Evolutionary conservation across 1,140 invertebrate species (phyloP).

Genomic region (Drosophila rhopaloa): DNA sequence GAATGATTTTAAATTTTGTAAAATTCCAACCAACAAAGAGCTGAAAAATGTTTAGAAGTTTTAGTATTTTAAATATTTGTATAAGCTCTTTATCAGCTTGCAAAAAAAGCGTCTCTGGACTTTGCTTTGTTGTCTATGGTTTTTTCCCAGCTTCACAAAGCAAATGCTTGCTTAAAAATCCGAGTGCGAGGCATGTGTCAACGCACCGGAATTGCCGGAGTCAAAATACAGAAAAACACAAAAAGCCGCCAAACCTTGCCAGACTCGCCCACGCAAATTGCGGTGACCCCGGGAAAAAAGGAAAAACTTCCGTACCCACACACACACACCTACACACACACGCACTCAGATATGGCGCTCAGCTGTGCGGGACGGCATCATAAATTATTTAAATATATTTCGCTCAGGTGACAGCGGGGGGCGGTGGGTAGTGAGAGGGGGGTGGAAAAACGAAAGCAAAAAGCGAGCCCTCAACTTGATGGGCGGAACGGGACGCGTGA

Average conservation of each 20-base stretch:
- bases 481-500: constrained; percentile 48
- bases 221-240: constrained; percentile 5
- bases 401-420: constrained; percentile 48
- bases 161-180: constrained; percentile 32
- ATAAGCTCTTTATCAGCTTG: no score
- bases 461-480: constrained; percentile 43
- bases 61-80: no score
- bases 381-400: constrained; percentile 78
- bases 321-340: constrained; percentile 8
- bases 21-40: no score
- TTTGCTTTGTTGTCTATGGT: neutral
- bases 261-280: constrained; percentile 65
- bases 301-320: constrained; percentile 19
- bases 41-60: no score
- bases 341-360: constrained; percentile 31
- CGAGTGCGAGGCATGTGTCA: constrained; percentile 23
- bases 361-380: constrained; percentile 68
- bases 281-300: constrained; percentile 44
- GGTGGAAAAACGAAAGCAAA: constrained; percentile 48
- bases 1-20: no score
- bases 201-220: constrained; percentile 24
- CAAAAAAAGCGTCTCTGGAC: no score
- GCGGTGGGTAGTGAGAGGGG: constrained; percentile 5
- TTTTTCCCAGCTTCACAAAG: neutral
- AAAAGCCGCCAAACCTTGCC: constrained; percentile 45